Conservation (phyloP, 2,113 vertebrate species). For the Miniopterus natalensis region DNA sequence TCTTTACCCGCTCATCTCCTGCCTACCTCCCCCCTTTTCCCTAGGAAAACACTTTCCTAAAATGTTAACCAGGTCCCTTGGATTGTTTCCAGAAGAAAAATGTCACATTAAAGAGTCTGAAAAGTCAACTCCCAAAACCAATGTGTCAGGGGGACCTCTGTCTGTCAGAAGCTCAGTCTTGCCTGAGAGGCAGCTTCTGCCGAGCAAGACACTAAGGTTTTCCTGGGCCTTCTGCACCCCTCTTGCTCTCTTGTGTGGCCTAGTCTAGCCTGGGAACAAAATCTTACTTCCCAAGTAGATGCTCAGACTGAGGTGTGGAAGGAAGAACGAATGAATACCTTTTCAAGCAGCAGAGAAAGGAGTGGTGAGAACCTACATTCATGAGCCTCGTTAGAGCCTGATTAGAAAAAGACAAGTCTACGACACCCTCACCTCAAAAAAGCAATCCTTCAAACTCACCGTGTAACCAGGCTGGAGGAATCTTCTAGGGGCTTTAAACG, state of each 20-base stretch:
- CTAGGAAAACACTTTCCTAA: conserved; percentile 85
- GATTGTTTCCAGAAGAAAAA: conserved; percentile 78
- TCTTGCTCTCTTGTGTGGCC: background rate
- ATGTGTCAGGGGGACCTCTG: background rate
- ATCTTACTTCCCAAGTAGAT: conserved; percentile 12
- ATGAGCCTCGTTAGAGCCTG: background rate
- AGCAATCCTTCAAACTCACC: background rate
- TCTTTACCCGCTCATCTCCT: conserved; percentile 77
- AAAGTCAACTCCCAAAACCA: conserved; percentile 57
- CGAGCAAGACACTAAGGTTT: background rate
- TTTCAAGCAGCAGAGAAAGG: conserved; percentile 20
- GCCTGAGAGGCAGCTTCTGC: conserved; percentile 33
- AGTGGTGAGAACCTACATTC: background rate
- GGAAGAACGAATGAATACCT: background rate
- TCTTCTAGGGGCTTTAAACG: background rate
- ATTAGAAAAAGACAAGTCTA: conserved; percentile 53
- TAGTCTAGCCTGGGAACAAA: conserved; percentile 33
- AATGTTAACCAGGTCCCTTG: conserved; percentile 81
- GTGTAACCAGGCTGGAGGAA: background rate
- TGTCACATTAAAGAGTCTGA: conserved; percentile 65
- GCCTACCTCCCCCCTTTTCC: conserved; percentile 68
- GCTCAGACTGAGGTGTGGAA: background rate
- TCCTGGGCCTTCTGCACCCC: background rate
- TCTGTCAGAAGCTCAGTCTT: background rate
- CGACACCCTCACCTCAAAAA: background rate